Evolutionary conservation across 1,140 invertebrate genomes (phyloP), one percentile per base, ranked within the genome.

Genomic region (Ganaspis sp.): DNA sequence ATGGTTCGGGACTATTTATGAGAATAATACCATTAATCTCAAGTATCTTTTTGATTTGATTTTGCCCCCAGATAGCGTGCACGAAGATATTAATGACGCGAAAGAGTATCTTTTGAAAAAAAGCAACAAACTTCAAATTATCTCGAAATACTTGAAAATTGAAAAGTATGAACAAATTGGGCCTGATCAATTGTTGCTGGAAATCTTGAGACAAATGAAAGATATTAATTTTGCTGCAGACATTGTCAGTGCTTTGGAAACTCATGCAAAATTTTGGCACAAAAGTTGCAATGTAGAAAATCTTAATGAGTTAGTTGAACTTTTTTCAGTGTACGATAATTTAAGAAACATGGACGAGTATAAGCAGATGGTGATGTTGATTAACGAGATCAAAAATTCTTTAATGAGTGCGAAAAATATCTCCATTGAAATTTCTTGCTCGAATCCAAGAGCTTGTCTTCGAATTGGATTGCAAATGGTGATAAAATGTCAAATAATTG

Each of bases 301-400:
- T 72, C 70, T 85, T 15, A 45, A 79, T 15, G 77, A 83, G 4
- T 26, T 85, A 5, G n/a, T 85, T 8, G 70, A 78, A 12, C 74
- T 85, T n/a, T 83, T 83, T 23, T 78, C 83, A 49, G 71, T 78
- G 11, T 85, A 82, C 21, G 81, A 84, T 9, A 85, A 85, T 77
- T 74, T 85, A 29, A 77, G 84, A 1, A 38, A 19, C 11, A 17
- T 81, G 1, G 38, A 70, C 34, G 21, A 19, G 9, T 81, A 73
- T 9, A 0, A 69, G 1, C n/a, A 74, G 9, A 37, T 83, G n/a
- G 73, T 84, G 34, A 0, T 11, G 12, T 73, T 58, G 4, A 74
- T 80, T 0, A 81, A 84, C 19, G 1, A 1, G 1, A 75, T 85
- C 4, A 79, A 54, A 11, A 12, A 40, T 0, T 53, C 40, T 40